Base-by-base conservation (phyloP, 2,888 invertebrate species). In the Pollenia amentaria region DNA sequence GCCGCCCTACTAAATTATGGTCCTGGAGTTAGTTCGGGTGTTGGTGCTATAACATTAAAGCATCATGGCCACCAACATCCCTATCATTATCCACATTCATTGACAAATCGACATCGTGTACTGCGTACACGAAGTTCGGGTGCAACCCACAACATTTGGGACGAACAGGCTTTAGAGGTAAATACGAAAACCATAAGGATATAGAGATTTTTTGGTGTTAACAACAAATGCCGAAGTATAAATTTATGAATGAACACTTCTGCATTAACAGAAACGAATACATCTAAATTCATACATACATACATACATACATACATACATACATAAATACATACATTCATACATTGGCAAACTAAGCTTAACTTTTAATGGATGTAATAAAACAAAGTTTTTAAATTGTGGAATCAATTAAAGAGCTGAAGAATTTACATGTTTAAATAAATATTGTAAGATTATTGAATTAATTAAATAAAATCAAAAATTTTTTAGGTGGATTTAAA, bases 101-200 rank as follows among this genome's bases (percentile, higher is more conserved):
- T 93, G 87, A 93, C 93, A 81, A 91, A 92, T 38, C 90, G 93
- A 70, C 91, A 92, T 88, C 91, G 92, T 46, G 93, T 93, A 57
- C 84, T 92, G 84, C 91, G 93, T 55, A 92, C 93, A 48, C 91
- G 93, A 80, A 93, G 93, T 82, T 92, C 93, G 38, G 93, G 93
- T 57, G 91, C 91, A 8, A 90, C 92, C 21, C 92, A 93, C 46
- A 93, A 92, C 69, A 89, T 93, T 67, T 93, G 92, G 92, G 93
- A 93, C 88, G 93, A 93, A 85, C 92, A 93, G 73, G 90, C 92
- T 90, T 91, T 93, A 89, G 93, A 93, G 92, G 93, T 93, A 79
- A 91, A 90, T 87, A 51, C 11, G 14, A 44, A 18, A 64, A 46
- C 44, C 11, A 38, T 14, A n/a, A 14, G 40, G 29, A 62, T 48